Evolutionary conservation across 2,888 invertebrate species (phyloP), one percentile per base, ranked within the genome.

Genomic region (Dyspetes luteomarginatus): DNA sequence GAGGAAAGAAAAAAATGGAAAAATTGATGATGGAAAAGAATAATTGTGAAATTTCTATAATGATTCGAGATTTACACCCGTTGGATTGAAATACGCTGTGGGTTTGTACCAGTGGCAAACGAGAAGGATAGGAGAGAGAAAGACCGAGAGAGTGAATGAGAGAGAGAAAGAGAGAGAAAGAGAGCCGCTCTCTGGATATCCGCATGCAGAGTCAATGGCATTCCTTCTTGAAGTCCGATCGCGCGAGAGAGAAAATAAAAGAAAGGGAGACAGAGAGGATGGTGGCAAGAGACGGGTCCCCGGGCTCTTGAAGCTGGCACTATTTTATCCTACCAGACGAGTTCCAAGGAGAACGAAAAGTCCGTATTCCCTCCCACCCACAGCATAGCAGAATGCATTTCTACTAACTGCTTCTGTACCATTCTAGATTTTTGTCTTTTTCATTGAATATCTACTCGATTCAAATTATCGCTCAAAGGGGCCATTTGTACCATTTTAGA

Each of bases 141-240:
- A n/a, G n/a, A n/a, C n/a, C n/a, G n/a, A n/a, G n/a, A n/a, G n/a
- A n/a, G n/a, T n/a, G n/a, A n/a, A n/a, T n/a, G n/a, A n/a, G n/a
- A n/a, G n/a, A n/a, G n/a, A n/a, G n/a, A n/a, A n/a, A n/a, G n/a
- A n/a, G n/a, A n/a, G n/a, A n/a, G n/a, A n/a, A n/a, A n/a, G n/a
- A n/a, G n/a, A n/a, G 89, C 87, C 88, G 60, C 73, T 73, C 52
- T 88, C 88, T 87, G 88, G 88, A 89, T 88, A 89, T 87, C 86
- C 36, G 36, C 86, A 85, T 84, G 86, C 55, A 62, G 84, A 89
- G 88, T 89, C 89, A 89, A 88, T 88, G 88, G 88, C 89, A 89
- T 89, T 89, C 87, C 88, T 84, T 85, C 86, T 84, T 83, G 81
- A 72, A 72, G 82, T 73, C 77, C 67, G 67, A 68, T 65, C 24